Conservation (phyloP, 2,888 invertebrate species). For the Poecilobothrus nobilitatus region DNA sequence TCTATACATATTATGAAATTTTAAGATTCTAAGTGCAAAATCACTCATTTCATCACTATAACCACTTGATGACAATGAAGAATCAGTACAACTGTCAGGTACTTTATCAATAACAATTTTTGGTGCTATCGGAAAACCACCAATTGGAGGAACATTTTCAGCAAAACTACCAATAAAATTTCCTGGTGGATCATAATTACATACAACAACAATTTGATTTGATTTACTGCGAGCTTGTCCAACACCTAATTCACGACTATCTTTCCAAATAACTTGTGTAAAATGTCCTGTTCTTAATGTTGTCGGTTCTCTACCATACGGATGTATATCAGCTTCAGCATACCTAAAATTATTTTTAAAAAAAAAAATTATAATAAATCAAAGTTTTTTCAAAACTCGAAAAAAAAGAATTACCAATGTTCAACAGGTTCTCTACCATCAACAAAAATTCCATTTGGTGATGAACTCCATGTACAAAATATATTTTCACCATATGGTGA, state of each 20-base stretch:
- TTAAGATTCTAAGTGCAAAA: constrained; percentile 47
- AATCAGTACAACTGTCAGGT: constrained; percentile 26
- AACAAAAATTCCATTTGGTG: constrained; percentile 47
- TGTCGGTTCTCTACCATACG: constrained; percentile 55
- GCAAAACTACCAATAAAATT: constrained; percentile 72
- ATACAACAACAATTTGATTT: constrained; percentile 75
- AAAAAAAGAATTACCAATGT: constrained; percentile 37
- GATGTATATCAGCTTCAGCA: constrained; percentile 54
- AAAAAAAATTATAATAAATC: background rate
- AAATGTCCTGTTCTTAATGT: constrained; percentile 67
- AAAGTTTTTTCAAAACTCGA: background rate
- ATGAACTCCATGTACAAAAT: constrained; percentile 65
- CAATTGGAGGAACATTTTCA: constrained; percentile 59
- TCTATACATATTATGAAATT: constrained; percentile 55
- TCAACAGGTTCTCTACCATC: constrained; percentile 38
- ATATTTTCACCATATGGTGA: constrained; percentile 76
- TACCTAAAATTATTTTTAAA: constrained; percentile 46
- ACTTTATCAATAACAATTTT: constrained; percentile 28
- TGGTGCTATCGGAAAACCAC: constrained; percentile 31
- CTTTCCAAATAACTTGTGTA: constrained; percentile 72
- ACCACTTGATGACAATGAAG: constrained; percentile 27
- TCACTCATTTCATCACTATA: constrained; percentile 31
- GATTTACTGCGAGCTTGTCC: constrained; percentile 58
- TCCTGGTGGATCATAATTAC: constrained; percentile 81
- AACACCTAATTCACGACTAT: constrained; percentile 64